phyloP scores from a whole-genome alignment of 1,140 invertebrate species.

The Trachelipus rathkii region DNA sequence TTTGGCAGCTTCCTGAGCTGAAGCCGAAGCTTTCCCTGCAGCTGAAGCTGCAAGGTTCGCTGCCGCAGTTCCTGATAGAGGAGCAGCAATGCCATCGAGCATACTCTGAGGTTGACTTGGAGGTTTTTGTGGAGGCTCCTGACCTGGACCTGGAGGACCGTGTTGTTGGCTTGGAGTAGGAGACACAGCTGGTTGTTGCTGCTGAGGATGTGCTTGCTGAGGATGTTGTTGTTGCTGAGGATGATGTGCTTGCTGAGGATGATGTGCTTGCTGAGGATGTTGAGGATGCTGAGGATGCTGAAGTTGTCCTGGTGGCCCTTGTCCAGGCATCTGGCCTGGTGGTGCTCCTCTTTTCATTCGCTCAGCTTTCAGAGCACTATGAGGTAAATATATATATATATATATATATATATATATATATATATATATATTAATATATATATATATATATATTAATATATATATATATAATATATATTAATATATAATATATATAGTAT shows the following conservation, averaged over 20 bases:
- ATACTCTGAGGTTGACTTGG: slow-evolving; percentile 30
- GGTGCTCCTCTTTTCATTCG: slow-evolving; percentile 1
- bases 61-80: slow-evolving; percentile 17
- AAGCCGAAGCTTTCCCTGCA: slow-evolving; percentile 38
- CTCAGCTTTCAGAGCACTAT: slow-evolving; percentile 23
- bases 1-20: slow-evolving; percentile 42
- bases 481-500: too few relatives aligned
- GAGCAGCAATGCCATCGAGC: slow-evolving; percentile 28
- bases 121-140: slow-evolving; percentile 22
- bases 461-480: too few relatives aligned
- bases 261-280: background rate
- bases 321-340: background rate
- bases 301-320: slow-evolving; percentile 17
- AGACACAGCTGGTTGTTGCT: slow-evolving; percentile 14
- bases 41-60: slow-evolving; percentile 14
- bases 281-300: slow-evolving; percentile 3
- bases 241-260: background rate
- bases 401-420: too few relatives aligned
- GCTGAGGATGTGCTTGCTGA: background rate
- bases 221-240: background rate
- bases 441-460: too few relatives aligned
- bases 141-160: background rate
- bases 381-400: too few relatives aligned
- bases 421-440: too few relatives aligned
- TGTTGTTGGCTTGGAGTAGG: background rate